Evolutionary conservation across 2,797 vertebrate genomes (phyloP), one percentile per base, ranked within the genome.

Genomic region (Pachyuromys duprasi): DNA sequence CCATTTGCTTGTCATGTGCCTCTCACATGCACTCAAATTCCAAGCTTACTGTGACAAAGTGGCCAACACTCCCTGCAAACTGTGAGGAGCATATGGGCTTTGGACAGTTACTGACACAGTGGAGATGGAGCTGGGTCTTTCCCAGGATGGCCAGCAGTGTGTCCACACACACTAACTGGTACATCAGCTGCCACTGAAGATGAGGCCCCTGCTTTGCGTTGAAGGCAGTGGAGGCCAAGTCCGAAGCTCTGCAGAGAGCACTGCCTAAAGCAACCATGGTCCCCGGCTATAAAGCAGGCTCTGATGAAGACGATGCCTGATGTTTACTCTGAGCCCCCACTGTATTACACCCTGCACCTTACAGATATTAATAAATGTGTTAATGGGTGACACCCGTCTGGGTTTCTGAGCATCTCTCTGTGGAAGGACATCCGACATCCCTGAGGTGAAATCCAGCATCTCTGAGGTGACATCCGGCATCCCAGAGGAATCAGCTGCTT

Each of bases 341-440:
- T 74, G 28, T 83, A 26, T 28, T 42, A 72, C n/a, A 78, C 55
- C 91, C 67, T 72, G 84, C 14, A 94, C 57, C 88, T 89, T 90
- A 89, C 9, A 24, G 53, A 62, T 92, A 93, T 33, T 70, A 97
- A 97, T 97, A 98, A 97, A 97, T 26, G 79, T 84, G 76, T 84
- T 80, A 87, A 15, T 28, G 22, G 26, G 7, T 79, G 26, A 83
- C 20, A 11, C 15, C 72, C 26, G n/a, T 97, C 84, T 86, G 70
- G 18, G 81, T 93, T 74, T 69, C 72, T 90, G 28, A 86, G n/a
- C 45, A 1, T 55, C 70, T 36, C 70, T 70, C 76, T 28, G 1
- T 0, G 14, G 17, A 74, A 90, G 76, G 28, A 39, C 63, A 72
- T 4, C 3, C 1, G 0, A 26, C 11, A 67, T 67, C 36, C 36